Evolutionary conservation across 2,797 vertebrate genomes (phyloP), one percentile per base, ranked within the genome.

Genomic region (Jordanella pulchra): DNA sequence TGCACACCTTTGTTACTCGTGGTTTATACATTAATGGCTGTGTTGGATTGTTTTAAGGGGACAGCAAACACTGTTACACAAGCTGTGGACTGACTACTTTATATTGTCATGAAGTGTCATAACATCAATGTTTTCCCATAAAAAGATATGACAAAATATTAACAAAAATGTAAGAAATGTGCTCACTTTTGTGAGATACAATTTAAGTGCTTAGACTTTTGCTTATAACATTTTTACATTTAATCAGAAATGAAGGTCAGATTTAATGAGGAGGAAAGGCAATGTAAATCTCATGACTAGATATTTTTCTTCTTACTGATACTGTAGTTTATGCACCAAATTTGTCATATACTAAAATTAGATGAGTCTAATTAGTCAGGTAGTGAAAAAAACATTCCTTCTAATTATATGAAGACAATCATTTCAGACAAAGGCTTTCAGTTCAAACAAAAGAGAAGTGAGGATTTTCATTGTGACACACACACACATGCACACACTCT

Each of bases 231-330:
- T 28, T 65, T 78, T 73, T 80, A 27, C n/a, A 65, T 69, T 68
- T 77, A 73, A 64, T 75, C 2, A 63, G 67, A 85, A 66, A 68
- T 17, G 35, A 84, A 73, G 75, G 75, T 72, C 74, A 77, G n/a
- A 69, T 67, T 42, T 53, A 73, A 78, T 65, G 63, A 44, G n/a
- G 58, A 25, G 53, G 44, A 27, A 50, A 68, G 17, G 6, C 21
- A 63, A 76, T 63, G 35, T 60, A 53, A 61, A 71, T 78, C 35
- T 71, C 0, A 0, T 72, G 42, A 39, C 15, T 9, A 25, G 3
- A 45, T 61, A 60, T n/a, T 23, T 47, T 21, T 50, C 45, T 67
- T 69, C 32, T 54, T n/a, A 44, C 42, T 21, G 44, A 11, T 7
- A 67, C 65, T 9, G 47, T 21, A 51, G 44, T 50, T 67, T 11